Evolutionary conservation across 1,140 invertebrate genomes (phyloP).

Genomic region (Diplogasteroides magnus): DNA sequence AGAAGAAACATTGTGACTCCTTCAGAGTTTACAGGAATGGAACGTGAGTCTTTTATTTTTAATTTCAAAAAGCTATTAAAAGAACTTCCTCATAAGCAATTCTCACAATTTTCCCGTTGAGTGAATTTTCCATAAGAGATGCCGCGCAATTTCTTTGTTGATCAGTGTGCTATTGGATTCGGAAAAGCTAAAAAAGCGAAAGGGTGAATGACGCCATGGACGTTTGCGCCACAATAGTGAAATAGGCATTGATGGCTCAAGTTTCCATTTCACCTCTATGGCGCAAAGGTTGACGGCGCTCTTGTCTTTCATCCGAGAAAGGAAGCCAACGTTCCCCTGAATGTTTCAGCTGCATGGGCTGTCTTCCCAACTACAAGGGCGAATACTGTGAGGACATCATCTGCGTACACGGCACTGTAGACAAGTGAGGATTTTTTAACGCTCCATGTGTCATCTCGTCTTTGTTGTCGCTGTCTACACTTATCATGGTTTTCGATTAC

Average conservation of each 20-base stretch:
- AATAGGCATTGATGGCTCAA: background rate
- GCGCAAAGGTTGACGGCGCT: background rate
- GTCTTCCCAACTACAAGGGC: background rate
- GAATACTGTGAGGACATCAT: background rate
- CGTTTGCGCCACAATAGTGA: background rate
- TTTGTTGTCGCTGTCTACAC: no score
- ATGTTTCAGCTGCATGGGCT: background rate
- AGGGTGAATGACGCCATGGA: background rate
- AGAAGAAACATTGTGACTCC: constrained; percentile 35
- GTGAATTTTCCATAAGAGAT: no score
- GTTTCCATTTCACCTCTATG: background rate
- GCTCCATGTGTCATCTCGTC: no score
- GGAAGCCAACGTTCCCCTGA: no score
- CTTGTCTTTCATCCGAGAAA: background rate
- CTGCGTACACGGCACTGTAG: background rate
- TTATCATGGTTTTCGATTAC: background rate
- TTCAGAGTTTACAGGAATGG: constrained; percentile 39
- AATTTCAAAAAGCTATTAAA: background rate
- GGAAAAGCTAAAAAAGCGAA: no score
- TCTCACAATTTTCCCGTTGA: no score
- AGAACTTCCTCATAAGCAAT: background rate
- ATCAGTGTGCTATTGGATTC: no score
- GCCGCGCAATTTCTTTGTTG: no score
- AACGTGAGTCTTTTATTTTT: constrained; percentile 15
- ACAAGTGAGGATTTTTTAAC: background rate